Percentiles rank a stretch among this genome's conserved stretches.
phyloP scores from a whole-genome alignment of 2,888 invertebrate genomes.

The Nephrotoma appendiculata region DNA sequence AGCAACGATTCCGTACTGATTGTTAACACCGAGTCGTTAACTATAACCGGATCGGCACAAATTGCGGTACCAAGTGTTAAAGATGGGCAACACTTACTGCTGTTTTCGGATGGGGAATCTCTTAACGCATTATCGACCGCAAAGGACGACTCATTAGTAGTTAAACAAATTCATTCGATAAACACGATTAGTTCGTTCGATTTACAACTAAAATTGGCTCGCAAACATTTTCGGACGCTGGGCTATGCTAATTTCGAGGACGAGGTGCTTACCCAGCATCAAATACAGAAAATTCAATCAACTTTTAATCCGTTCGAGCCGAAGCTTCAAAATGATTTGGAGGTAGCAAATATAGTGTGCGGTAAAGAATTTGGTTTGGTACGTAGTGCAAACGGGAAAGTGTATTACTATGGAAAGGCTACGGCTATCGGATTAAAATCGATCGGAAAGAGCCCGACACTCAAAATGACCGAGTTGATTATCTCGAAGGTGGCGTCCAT shows the following conservation, averaged over 20 bases:
- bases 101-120: slow-evolving; percentile 65
- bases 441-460: slow-evolving; percentile 27
- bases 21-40: slow-evolving; percentile 34
- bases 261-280: slow-evolving; percentile 36
- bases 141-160: slow-evolving; percentile 70
- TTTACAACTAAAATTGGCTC: slow-evolving; percentile 58
- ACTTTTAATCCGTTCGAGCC: slow-evolving; percentile 40
- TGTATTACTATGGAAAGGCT: slow-evolving; percentile 78
- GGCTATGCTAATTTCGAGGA: slow-evolving; percentile 60
- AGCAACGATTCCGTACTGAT: slow-evolving; percentile 32
- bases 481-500: slow-evolving; percentile 60
- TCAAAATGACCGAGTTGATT: slow-evolving; percentile 38
- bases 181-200: slow-evolving; percentile 34
- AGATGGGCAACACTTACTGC: slow-evolving; percentile 28
- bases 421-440: slow-evolving; percentile 71
- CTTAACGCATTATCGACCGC: slow-evolving; percentile 64
- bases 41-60: slow-evolving; percentile 33
- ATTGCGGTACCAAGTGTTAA: slow-evolving; percentile 25
- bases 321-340: slow-evolving; percentile 57
- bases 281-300: slow-evolving; percentile 34
- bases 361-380: slow-evolving; percentile 86
- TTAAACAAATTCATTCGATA: slow-evolving; percentile 47
- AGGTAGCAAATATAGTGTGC: slow-evolving; percentile 57
- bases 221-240: slow-evolving; percentile 63
- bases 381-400: slow-evolving; percentile 73